Evolutionary conservation across 2,888 invertebrate species (phyloP), one percentile per base, ranked within the genome.

Genomic region (Sipha maydis): DNA sequence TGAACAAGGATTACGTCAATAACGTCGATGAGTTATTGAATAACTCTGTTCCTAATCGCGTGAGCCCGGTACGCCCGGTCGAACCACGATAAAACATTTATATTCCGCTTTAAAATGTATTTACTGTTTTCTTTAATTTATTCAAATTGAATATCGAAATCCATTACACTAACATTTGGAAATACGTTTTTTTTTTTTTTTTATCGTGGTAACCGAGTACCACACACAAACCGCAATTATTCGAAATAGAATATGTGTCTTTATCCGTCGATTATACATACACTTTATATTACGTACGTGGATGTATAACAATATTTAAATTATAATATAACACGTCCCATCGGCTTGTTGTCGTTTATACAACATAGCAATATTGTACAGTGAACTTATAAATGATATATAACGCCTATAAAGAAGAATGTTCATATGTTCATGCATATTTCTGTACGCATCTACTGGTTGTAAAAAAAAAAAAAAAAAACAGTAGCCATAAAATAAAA

Each of bases 141-240:
- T 67, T 80, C 21, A 80, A 80, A 41, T 80, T 25, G n/a, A 79
- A 79, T 41, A 69, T 11, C 75, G 9, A 75, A 75, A 75, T 75
- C 28, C 31, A 71, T 71, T 28, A 71, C 17, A n/a, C n/a, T 1
- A 28, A 0, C 28, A 25, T 25, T 48, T 11, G 48, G 11, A 67
- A 41, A 67, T 67, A 80, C 41, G 31, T 31, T 31, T n/a, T 80
- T 67, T 8, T 38, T 54, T n/a, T n/a, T n/a, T n/a, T 3, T 34
- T 34, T 34, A 79, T 79, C 34, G 28, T 61, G 31, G 34, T 25
- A 56, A 79, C 34, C 54, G 25, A 78, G 56, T 56, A 78, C 80
- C 28, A 17, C 38, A n/a, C n/a, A 67, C 38, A 67, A 25, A 80
- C 38, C 28, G 28, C 71, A 71, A 71, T 71, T 14, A 28, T 67